Conservation (phyloP, 1,140 invertebrate genomes). For the Harlomillsia oculata region DNA sequence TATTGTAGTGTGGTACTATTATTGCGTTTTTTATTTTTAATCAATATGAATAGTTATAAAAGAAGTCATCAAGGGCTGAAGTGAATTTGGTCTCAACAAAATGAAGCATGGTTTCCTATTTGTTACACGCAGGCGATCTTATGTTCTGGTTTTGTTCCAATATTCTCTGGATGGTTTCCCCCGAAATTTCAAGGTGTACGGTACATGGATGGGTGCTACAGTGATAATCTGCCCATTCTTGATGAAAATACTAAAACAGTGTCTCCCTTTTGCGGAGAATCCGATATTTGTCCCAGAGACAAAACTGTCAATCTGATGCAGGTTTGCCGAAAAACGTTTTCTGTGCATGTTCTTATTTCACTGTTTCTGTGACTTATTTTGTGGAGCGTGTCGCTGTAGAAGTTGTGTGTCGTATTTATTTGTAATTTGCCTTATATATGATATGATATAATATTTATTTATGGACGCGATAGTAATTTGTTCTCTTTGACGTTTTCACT, state of each 20-base stretch:
- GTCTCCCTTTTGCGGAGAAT: constrained; percentile 54
- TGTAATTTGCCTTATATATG: background rate
- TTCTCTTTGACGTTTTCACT: too few species aligned
- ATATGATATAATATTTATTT: too few species aligned
- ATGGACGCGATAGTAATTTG: too few species aligned
- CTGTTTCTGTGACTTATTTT: background rate
- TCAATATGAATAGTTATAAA: too few species aligned
- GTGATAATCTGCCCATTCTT: constrained; percentile 52
- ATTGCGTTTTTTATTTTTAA: too few species aligned
- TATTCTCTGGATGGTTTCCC: constrained; percentile 52
- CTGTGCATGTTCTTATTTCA: background rate
- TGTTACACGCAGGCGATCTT: constrained; percentile 46
- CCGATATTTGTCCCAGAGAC: constrained; percentile 56
- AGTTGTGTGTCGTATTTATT: background rate
- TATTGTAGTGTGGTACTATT: too few species aligned
- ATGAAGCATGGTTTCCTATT: constrained; percentile 15
- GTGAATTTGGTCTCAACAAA: too few species aligned
- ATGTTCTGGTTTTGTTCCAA: constrained; percentile 54
- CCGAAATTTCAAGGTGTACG: constrained; percentile 49
- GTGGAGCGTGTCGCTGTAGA: background rate
- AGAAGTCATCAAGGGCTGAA: too few species aligned
- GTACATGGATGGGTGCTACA: constrained; percentile 57
- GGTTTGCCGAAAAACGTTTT: constrained; percentile 19
- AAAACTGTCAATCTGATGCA: constrained; percentile 35
- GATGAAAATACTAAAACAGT: constrained; percentile 55